A percentile compares a stretch with the other conserved stretches of the same genome.
Evolutionary conservation across 2,113 vertebrate species (phyloP).

Genomic region (Daubentonia madagascariensis): DNA sequence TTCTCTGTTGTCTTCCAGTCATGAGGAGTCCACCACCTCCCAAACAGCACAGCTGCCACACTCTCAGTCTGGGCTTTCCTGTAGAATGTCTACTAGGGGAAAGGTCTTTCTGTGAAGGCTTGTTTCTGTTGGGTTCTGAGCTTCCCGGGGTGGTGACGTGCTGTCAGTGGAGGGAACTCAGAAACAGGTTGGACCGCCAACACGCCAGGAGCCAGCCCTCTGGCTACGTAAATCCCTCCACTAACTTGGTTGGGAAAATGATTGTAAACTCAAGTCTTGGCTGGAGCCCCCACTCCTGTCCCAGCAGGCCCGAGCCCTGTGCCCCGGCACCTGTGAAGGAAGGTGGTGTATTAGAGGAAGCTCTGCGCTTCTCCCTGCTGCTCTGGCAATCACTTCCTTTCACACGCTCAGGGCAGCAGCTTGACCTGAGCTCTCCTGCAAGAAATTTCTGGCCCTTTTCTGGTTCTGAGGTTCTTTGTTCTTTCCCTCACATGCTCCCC

Average conservation of each 20-base stretch:
- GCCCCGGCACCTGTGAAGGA: not conserved
- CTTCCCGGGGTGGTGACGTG: not conserved
- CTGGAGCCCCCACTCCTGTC: not conserved
- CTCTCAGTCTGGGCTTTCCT: not conserved
- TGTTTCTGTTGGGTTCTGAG: not conserved
- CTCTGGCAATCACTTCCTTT: conserved; percentile 7
- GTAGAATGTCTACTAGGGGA: too few species aligned
- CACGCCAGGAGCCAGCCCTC: not conserved
- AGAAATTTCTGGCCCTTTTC: not conserved
- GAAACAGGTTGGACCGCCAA: not conserved
- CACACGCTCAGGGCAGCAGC: not conserved
- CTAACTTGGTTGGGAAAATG: not conserved
- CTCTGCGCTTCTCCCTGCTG: not conserved
- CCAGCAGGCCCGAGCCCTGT: not conserved
- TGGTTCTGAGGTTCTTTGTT: not conserved
- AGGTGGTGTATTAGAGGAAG: not conserved
- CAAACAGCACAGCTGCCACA: not conserved
- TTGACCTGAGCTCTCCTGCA: not conserved
- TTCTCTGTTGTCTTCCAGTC: not conserved
- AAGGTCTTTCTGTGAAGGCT: not conserved
- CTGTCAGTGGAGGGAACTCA: not conserved
- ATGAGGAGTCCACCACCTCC: not conserved
- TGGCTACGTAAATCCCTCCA: not conserved
- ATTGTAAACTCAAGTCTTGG: not conserved
- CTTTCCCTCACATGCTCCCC: too few species aligned